Base-by-base conservation (phyloP, 2,797 vertebrate species). In the Chiloscyllium punctatum region DNA sequence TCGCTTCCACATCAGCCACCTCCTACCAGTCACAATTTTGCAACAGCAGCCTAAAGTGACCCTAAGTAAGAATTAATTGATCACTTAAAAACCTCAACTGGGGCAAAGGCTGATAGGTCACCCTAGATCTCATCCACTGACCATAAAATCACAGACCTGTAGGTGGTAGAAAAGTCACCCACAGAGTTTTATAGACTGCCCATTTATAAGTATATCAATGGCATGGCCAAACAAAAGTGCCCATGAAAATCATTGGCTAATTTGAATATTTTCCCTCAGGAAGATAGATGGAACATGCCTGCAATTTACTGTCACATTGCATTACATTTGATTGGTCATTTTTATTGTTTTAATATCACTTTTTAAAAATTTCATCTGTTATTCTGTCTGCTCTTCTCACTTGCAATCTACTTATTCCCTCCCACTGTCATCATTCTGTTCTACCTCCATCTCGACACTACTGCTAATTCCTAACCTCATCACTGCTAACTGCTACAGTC, bases 401-500 rank as follows among this genome's bases (percentile, higher is more conserved):
- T 33, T 30, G 71, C 74, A 74, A 94, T 53, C 51, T 53, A 72
- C 71, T 33, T 71, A 21, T 94, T 69, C 16, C 68, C 42, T 27
- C 33, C 6, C 21, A 92, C 3, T 23, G 16, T 16, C 71, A 74
- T 74, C 27, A 53, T 74, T 6, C 94, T 74, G 95, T 95, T n/a
- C 66, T 96, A 68, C 77, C 90, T 82, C 51, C 57, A 87, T 72
- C 72, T n/a, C 74, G 95, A 42, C 88, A 91, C 74, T 92, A 96
- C 62, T 53, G 68, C 62, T 94, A 96, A 68, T 68, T 96, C 95
- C 96, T 96, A 96, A 57, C 0, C 66, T 96, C 96, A 95, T 96
- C 96, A 96, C 87, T 94, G 95, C 95, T 97, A 98, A 98, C 97
- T 98, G 37, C 98, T 98, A 96, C 97, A 96, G 94, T 97, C 98